These are phyloP conservation scores for Hydrophis major DNA, from an alignment of 2,797 vertebrate genomes.

Conservation along the genomic window DNA sequence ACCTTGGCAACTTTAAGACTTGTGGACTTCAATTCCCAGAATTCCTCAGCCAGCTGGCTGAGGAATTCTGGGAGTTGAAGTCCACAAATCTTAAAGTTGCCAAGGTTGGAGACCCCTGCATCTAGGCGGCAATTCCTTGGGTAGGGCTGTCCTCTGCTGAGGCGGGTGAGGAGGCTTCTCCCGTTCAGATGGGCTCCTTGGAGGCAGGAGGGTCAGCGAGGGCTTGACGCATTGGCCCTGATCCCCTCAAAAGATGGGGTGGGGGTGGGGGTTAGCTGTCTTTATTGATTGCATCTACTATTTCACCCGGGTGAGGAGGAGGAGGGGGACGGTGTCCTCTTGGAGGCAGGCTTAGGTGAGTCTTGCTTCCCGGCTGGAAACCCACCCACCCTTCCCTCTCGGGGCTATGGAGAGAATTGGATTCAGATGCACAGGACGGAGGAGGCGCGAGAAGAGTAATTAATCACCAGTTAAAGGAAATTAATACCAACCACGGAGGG, in stretches of 20 bases:
- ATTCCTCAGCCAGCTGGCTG: too few relatives aligned
- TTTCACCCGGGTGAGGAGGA: background rate
- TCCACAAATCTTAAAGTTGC: too few relatives aligned
- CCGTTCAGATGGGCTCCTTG: background rate
- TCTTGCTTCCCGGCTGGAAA: too few relatives aligned
- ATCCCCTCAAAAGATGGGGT: background rate
- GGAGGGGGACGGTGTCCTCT: background rate
- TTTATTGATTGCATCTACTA: background rate
- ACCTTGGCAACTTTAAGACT: too few relatives aligned
- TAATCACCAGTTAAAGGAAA: conserved; percentile 60
- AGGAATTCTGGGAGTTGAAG: too few relatives aligned
- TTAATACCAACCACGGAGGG: conserved; percentile 43
- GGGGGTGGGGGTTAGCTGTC: too few relatives aligned
- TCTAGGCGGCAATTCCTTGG: background rate
- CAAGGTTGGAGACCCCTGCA: too few relatives aligned
- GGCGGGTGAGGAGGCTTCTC: background rate
- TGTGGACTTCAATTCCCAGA: too few relatives aligned
- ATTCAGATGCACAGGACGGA: conserved; percentile 45
- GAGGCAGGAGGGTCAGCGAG: background rate
- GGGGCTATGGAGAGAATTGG: conserved; percentile 14
- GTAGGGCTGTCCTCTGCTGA: background rate
- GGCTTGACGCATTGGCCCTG: background rate
- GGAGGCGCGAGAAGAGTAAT: conserved; percentile 48
- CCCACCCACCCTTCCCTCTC: background rate
- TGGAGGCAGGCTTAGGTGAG: background rate